phyloP scores from a whole-genome alignment of 2,113 vertebrate species.

The Mastomys coucha region DNA sequence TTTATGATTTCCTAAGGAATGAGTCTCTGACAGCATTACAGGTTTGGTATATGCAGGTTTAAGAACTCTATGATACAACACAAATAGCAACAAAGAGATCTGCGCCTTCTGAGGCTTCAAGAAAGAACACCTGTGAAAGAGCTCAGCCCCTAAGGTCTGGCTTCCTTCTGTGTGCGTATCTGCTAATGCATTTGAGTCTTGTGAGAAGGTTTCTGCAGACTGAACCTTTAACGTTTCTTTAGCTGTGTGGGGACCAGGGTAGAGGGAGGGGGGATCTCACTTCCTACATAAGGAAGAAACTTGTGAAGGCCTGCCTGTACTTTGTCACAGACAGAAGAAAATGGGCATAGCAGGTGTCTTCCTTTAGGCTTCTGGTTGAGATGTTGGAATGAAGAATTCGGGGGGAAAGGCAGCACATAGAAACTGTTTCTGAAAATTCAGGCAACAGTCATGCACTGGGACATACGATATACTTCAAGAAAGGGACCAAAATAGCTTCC shows the following conservation, averaged over 20 bases:
- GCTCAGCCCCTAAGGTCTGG: slow-evolving; percentile 12
- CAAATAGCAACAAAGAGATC: not conserved
- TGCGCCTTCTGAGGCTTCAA: slow-evolving; percentile 18
- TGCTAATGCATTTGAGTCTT: slow-evolving; percentile 49
- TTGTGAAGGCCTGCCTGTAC: not conserved
- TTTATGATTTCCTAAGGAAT: slow-evolving; percentile 10
- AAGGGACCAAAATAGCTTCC: not conserved
- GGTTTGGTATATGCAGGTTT: not conserved
- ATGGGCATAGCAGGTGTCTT: slow-evolving; percentile 37
- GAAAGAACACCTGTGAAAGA: slow-evolving; percentile 48
- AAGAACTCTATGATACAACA: slow-evolving; percentile 31
- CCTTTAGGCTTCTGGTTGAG: not conserved
- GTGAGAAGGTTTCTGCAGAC: slow-evolving; percentile 24
- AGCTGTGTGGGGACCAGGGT: not conserved
- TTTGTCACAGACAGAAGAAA: slow-evolving; percentile 48
- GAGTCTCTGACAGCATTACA: not conserved
- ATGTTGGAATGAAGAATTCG: slow-evolving; percentile 34
- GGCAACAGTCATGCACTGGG: not conserved
- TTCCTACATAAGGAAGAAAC: slow-evolving; percentile 54
- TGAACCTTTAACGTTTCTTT: slow-evolving; percentile 51
- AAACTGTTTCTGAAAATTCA: not conserved
- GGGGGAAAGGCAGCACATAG: not conserved
- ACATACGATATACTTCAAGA: not conserved
- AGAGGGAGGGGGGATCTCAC: not conserved
- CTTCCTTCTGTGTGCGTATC: not conserved